Evolutionary conservation across 1,140 invertebrate genomes (phyloP), one percentile per base, ranked within the genome.

Genomic region (Eurosta solidaginis): DNA sequence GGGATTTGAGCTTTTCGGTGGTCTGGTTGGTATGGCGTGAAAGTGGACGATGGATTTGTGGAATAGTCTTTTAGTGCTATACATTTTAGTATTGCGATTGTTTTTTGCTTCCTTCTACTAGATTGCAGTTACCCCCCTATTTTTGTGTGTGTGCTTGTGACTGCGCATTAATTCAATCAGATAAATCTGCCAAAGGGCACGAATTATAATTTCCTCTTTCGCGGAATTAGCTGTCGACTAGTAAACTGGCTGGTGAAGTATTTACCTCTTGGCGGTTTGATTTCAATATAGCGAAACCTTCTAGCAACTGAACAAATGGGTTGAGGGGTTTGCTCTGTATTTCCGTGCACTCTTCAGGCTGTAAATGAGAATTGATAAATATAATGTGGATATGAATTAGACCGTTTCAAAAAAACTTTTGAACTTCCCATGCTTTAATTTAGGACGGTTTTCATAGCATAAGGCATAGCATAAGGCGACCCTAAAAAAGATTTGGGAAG

Each of bases 121-220:
- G 12, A 47, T n/a, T 3, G 12, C 12, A 47, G 4, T 17, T 14
- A 3, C 45, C 14, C 45, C 7, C n/a, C 12, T 47, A 27, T 54
- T 20, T 54, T 25, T 27, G 45, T 54, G 29, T n/a, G 14, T 36
- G 54, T n/a, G 54, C 0, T n/a, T 40, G 59, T 40, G 50, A 80
- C 79, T 84, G 82, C 82, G 86, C 85, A 84, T 85, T 86, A 86
- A 86, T 86, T 86, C 85, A 85, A 86, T 86, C 83, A 82, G 85
- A 86, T 86, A 86, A 86, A 82, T 79, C 82, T 82, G 85, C 85
- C 85, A 85, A 85, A 86, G 85, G 85, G 85, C 85, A 86, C 82
- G 83, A 86, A 86, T 85, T 86, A 85, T 86, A 86, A 86, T 86
- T 86, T 86, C 85, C 85, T 86, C 81, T 86, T 86, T 86, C 85